phyloP scores from a whole-genome alignment of 2,113 vertebrate species.

The Rhynchomys soricoides region DNA sequence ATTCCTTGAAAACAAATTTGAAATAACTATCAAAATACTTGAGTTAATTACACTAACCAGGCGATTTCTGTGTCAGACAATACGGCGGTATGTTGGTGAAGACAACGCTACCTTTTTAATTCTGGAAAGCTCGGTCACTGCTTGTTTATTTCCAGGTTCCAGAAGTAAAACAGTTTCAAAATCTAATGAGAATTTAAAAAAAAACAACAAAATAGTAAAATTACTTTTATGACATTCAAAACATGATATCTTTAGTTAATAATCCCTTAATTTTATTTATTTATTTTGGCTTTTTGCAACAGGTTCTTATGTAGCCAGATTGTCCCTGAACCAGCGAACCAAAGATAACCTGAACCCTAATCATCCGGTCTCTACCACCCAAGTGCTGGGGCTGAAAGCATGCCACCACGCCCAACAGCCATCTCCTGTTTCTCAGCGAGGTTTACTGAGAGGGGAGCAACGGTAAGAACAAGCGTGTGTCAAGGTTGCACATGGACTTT shows the following conservation, averaged over 20 bases:
- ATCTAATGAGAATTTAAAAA: constrained; percentile 85
- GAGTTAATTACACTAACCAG: constrained; percentile 51
- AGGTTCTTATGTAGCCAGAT: not conserved
- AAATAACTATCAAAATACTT: constrained; percentile 59
- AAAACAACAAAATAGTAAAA: constrained; percentile 45
- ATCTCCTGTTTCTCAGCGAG: not conserved
- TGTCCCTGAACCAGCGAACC: not conserved
- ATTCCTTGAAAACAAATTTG: constrained; percentile 85
- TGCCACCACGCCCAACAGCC: not conserved
- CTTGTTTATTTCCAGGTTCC: constrained; percentile 98
- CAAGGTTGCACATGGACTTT: not conserved
- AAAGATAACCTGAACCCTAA: not conserved
- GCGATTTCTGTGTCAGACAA: constrained; percentile 19
- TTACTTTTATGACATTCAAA: constrained; percentile 3
- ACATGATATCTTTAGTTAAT: not conserved
- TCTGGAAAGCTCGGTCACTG: constrained; percentile 92
- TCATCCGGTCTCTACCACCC: too few species aligned
- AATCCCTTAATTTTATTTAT: not conserved
- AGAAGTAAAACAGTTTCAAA: constrained; percentile 93
- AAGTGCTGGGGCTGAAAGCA: not conserved
- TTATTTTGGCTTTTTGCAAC: not conserved
- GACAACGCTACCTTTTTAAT: constrained; percentile 89
- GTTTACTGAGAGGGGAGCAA: not conserved
- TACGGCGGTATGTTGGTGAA: not conserved
- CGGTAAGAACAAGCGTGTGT: not conserved